A percentile compares a stretch with the other conserved stretches of the same genome.
Conservation (phyloP, 1,140 invertebrate genomes). For the Drosophila athabasca region DNA sequence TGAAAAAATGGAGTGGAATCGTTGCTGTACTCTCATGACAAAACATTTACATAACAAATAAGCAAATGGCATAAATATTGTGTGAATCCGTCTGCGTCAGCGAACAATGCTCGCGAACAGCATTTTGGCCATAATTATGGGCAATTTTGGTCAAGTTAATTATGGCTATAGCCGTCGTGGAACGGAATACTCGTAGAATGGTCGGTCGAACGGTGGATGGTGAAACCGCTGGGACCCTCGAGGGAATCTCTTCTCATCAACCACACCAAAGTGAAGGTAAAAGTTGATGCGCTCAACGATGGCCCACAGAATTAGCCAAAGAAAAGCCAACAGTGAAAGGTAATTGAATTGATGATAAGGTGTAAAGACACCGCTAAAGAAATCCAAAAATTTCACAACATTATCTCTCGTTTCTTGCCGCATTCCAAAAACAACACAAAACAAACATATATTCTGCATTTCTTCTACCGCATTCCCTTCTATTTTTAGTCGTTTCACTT, state of each 20-base stretch:
- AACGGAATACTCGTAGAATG: no score
- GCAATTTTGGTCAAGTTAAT: conserved; percentile 52
- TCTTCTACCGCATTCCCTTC: conserved; percentile 16
- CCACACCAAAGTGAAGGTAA: conserved; percentile 36
- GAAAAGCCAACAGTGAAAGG: conserved; percentile 44
- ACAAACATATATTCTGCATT: neutral
- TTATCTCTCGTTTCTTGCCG: no score
- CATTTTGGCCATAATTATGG: conserved; percentile 56
- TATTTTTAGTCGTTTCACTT: conserved; percentile 30
- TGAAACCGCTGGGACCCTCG: conserved; percentile 58
- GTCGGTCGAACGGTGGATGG: conserved; percentile 11
- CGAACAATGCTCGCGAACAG: conserved; percentile 43
- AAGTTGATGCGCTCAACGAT: conserved; percentile 39
- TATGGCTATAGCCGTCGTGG: conserved; percentile 15
- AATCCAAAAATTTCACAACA: no score
- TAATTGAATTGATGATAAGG: conserved; percentile 39
- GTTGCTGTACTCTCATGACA: neutral
- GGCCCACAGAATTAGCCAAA: conserved; percentile 46
- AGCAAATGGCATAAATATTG: conserved; percentile 23
- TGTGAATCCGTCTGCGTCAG: conserved; percentile 20
- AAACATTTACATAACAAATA: conserved; percentile 50
- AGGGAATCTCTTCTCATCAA: neutral
- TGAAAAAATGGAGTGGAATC: conserved; percentile 18
- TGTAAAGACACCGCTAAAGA: conserved; percentile 2
- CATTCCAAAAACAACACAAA: no score